Evolutionary conservation across 2,113 vertebrate species (phyloP), one percentile per base, ranked within the genome.

Genomic region (Petrocephalus microphthalmus): DNA sequence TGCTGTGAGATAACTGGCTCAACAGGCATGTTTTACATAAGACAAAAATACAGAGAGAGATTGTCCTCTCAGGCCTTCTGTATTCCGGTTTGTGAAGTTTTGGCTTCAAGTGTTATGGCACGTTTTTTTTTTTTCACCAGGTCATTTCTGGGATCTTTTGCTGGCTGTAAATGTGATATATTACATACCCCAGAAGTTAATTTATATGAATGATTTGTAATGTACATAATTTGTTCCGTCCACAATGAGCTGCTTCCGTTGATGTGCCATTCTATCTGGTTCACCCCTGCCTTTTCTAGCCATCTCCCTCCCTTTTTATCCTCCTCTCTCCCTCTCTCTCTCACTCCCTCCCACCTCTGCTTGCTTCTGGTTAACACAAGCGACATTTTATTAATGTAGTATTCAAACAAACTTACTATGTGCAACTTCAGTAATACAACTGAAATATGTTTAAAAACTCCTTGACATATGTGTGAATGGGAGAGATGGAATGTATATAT

Each of bases 151-250:
- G 51, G 45, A 85, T 25, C 2, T 45, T 85, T 54, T 85, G 49
- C 52, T 53, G 52, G 49, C 49, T 56, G 22, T 85, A 85, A 85
- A 85, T 85, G 84, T 85, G 78, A 19, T 45, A 42, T 42, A 11
- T 64, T n/a, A 49, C 97, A 97, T 97, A 98, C 97, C 96, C 95
- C 98, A 97, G 97, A 95, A 96, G 96, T 96, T 97, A 96, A 98
- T 98, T 99, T 99, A 97, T 98, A 98, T 97, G 97, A 98, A 97
- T 98, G 97, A 96, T 99, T 99, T 98, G 97, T 98, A 98, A 96
- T 99, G 97, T 99, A 99, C 94, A 99, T 99, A 99, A 96, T 96
- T 97, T 95, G 97, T 96, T 95, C 95, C 96, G 96, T 96, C 87
- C 93, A 94, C 95, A 96, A 95, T 95, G 96, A 96, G 94, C 96